Evolutionary conservation across 2,888 invertebrate genomes (phyloP).

Genomic region (Alsophila aescularia): DNA sequence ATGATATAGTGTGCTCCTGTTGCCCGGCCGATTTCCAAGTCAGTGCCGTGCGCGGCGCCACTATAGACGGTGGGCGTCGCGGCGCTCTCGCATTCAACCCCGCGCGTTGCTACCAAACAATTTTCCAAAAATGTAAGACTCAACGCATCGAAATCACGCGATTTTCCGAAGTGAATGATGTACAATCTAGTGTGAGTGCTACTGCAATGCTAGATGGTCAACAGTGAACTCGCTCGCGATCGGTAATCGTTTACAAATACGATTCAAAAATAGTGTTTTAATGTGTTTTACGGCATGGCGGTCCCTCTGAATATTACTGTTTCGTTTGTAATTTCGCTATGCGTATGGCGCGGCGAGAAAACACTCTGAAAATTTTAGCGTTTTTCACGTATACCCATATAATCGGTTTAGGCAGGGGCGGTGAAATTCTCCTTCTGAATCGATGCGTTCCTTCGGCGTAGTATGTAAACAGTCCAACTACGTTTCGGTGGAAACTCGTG

Average conservation of each 20-base stretch:
- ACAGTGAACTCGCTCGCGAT: slow-evolving; percentile 28
- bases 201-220: slow-evolving; percentile 12
- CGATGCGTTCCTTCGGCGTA: slow-evolving; percentile 12
- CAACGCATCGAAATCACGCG: slow-evolving; percentile 3
- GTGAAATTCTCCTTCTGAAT: background rate
- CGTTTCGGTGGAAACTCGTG: slow-evolving; percentile 19
- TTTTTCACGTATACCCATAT: slow-evolving; percentile 40
- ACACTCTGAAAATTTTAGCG: slow-evolving; percentile 36
- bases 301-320: slow-evolving; percentile 55
- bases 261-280: slow-evolving; percentile 75
- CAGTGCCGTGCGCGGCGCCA: slow-evolving; percentile 82
- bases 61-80: slow-evolving; percentile 75
- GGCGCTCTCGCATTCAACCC: slow-evolving; percentile 58
- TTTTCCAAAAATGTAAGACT: slow-evolving; percentile 42
- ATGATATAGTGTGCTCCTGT: slow-evolving; percentile 45
- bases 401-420: slow-evolving; percentile 14
- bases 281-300: slow-evolving; percentile 73
- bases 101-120: slow-evolving; percentile 54
- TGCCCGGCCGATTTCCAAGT: slow-evolving; percentile 63
- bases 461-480: slow-evolving; percentile 19
- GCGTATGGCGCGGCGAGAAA: slow-evolving; percentile 32
- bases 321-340: slow-evolving; percentile 47
- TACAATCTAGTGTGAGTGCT: slow-evolving; percentile 18
- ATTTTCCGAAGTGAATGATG: slow-evolving; percentile 1
- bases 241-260: slow-evolving; percentile 60